phyloP scores from a whole-genome alignment of 2,113 vertebrate species.

The Cavia aperea region DNA sequence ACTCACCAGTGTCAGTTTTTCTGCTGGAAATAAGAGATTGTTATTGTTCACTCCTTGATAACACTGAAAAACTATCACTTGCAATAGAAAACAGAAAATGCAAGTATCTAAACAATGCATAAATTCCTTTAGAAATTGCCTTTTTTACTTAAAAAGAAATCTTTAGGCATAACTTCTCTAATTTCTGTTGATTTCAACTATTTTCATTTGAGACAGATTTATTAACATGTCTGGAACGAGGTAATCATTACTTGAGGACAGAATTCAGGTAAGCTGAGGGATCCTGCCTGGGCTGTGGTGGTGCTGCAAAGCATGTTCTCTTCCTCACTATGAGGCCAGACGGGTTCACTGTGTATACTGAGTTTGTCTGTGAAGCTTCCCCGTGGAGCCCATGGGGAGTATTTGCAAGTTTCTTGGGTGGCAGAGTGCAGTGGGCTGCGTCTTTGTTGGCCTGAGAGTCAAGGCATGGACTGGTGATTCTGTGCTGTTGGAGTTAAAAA shows the following conservation, averaged over 20 bases:
- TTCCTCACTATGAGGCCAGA: not conserved
- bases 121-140: slow-evolving; percentile 20
- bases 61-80: not conserved
- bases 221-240: slow-evolving; percentile 85
- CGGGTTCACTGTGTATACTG: not conserved
- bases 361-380: not conserved
- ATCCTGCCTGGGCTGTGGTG: not conserved
- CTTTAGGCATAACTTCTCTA: not conserved
- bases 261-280: slow-evolving; percentile 81
- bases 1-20: not conserved
- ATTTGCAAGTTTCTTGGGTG: not conserved
- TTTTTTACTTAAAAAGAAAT: slow-evolving; percentile 40
- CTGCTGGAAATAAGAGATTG: slow-evolving; percentile 24
- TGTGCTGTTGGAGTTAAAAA: not conserved
- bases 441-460: not conserved
- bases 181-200: slow-evolving; percentile 38
- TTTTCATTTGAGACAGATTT: slow-evolving; percentile 79
- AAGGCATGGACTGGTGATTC: not conserved
- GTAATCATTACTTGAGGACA: slow-evolving; percentile 76
- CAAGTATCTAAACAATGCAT: slow-evolving; percentile 3
- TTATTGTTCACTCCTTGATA: not conserved
- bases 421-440: not conserved
- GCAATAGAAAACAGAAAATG: not conserved
- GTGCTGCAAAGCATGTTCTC: not conserved
- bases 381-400: not conserved